Base-by-base conservation (phyloP, 30 jellyfish, hydroid and myxozoan genomes). In the Cassiopea andromeda region DNA sequence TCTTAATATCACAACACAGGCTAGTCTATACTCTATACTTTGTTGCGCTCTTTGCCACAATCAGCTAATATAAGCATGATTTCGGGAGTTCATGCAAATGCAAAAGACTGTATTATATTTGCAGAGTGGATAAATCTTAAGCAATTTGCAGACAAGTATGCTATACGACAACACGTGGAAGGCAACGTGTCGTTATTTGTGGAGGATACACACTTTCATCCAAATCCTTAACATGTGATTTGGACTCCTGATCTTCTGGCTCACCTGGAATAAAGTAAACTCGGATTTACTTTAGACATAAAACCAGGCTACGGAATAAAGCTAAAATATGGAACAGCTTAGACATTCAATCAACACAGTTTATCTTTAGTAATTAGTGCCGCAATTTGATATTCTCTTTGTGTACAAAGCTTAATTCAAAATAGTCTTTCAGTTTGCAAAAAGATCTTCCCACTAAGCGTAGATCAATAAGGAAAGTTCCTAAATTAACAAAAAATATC, bases 211-310 rank as follows among this genome's bases (percentile, higher is more conserved):
- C 43, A 84, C 92, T 46, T 72, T 84, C 85, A 84, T 48, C 46
- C 13, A 27, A 45, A n/a, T 74, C 82, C 44, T 46, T 47, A 5
- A 44, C 1, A 2, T 78, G 78, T 48, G 49, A 58, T 58, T 10
- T 72, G 1, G 85, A 69, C 49, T 13, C 71, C 18, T 78, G 90
- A 10, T 88, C 95, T 47, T 78, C 95, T 3, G 90, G 54, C n/a
- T 88, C 95, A 70, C 87, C 95, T 88, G 81, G 7, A 77, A 87
- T 9, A 71, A 50, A 48, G 0, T 16, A 49, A 27, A 46, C 2
- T 14, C 46, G 59, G 47, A 27, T 1, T n/a, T n/a, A n/a, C n/a
- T 69, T 18, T 2, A 70, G 48, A 70, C 46, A 12, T 14, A 47
- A 9, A 50, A 50, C 9, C 64, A 5, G 5, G 9, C 9, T 50